Conservation (phyloP, 2,888 invertebrate genomes). For the Trachelus stipa region DNA sequence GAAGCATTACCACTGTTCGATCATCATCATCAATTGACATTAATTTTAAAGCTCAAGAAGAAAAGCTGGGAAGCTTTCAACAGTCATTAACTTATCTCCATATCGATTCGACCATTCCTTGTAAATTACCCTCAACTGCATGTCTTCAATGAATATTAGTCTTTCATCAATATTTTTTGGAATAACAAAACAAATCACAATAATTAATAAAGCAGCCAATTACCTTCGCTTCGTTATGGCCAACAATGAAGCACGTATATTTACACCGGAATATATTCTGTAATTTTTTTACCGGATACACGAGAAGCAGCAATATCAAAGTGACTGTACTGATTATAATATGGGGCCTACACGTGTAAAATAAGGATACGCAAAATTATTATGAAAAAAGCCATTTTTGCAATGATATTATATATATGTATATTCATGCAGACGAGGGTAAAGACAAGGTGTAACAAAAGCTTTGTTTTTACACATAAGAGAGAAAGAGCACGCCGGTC, state of each 20-base stretch:
- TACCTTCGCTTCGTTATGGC: background rate
- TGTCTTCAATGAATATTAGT: slow-evolving; percentile 17
- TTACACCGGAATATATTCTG: background rate
- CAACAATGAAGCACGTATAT: background rate
- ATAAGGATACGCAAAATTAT: background rate
- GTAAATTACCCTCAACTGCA: slow-evolving; percentile 46
- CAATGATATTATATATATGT: background rate
- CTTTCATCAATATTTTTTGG: background rate
- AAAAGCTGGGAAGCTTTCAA: background rate
- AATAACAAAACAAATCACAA: background rate
- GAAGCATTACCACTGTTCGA: background rate
- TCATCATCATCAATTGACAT: background rate
- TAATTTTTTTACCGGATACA: background rate
- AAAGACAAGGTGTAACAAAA: slow-evolving; percentile 46
- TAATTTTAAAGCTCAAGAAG: background rate
- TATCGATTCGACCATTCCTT: background rate
- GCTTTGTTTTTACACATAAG: slow-evolving; percentile 29
- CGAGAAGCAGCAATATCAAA: background rate
- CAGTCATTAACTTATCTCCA: background rate
- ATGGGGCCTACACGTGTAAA: background rate
- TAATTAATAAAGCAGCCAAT: background rate
- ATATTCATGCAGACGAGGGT: slow-evolving; percentile 61
- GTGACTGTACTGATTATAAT: background rate
- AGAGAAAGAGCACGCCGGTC: background rate
- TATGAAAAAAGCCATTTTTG: background rate